These are phyloP conservation scores for Chiloscyllium plagiosum DNA, from an alignment of 2,113 vertebrate genomes.

Conservation along the genomic window DNA sequence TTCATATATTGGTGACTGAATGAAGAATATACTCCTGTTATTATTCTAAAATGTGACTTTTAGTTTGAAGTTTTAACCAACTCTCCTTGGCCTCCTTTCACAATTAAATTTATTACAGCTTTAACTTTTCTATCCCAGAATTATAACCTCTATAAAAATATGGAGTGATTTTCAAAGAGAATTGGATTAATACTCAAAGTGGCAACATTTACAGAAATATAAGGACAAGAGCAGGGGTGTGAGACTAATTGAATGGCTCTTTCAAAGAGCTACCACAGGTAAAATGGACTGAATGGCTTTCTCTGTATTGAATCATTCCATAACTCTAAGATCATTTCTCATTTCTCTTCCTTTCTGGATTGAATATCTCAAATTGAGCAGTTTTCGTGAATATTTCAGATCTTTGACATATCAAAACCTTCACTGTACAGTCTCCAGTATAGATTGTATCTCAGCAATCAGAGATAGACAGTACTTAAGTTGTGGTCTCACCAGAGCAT, in stretches of 20 bases:
- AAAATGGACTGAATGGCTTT: background rate
- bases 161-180: background rate
- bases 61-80: background rate
- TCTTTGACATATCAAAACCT: background rate
- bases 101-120: background rate
- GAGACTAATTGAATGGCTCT: background rate
- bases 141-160: background rate
- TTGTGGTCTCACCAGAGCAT: slow-evolving; percentile 8
- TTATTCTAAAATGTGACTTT: background rate
- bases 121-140: background rate
- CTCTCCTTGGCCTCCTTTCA: background rate
- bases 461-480: background rate
- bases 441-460: background rate
- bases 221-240: background rate
- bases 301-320: background rate
- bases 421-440: background rate
- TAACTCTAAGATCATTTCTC: background rate
- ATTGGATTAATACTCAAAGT: background rate
- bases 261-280: background rate
- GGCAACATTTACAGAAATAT: background rate
- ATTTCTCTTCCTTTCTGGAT: background rate
- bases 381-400: background rate
- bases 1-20: background rate
- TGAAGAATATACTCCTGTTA: background rate
- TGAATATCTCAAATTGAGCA: background rate